A percentile compares a stretch with the other conserved stretches of the same genome.
phyloP scores from a whole-genome alignment of 2,113 vertebrate species.

The Ciconia stormi region DNA sequence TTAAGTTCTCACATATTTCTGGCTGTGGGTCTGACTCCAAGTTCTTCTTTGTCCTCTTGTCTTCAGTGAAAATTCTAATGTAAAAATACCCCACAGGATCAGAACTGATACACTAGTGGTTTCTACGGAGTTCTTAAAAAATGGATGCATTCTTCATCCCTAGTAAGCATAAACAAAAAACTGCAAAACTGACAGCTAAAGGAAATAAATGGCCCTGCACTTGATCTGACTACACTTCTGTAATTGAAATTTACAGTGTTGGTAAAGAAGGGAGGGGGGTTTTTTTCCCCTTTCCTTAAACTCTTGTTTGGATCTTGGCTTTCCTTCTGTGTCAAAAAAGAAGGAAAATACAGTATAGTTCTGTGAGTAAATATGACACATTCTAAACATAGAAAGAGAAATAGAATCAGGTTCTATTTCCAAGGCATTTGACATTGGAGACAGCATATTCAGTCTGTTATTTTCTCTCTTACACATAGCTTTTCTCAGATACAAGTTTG shows the following conservation, averaged over 20 bases:
- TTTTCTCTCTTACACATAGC: neutral
- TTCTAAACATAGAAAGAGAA: neutral
- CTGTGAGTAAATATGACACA: neutral
- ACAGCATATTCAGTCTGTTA: neutral
- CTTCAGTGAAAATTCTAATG: neutral
- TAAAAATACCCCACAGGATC: neutral
- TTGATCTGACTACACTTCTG: neutral
- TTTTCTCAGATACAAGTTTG: neutral
- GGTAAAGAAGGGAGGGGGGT: neutral
- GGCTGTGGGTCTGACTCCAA: neutral
- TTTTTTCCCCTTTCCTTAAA: neutral
- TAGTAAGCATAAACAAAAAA: neutral
- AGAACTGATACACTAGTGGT: neutral
- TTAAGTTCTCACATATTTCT: constrained; percentile 54
- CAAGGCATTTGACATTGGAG: neutral
- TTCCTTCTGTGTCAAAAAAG: neutral
- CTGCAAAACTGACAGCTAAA: neutral
- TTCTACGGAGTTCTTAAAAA: neutral
- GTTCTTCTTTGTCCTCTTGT: constrained; percentile 1
- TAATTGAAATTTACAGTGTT: neutral
- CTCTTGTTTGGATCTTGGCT: neutral
- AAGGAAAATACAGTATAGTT: neutral
- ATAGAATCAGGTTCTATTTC: neutral
- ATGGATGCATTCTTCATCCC: neutral
- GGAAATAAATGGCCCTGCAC: neutral